Base-by-base conservation (phyloP, 2,113 vertebrate species). In the Acrocephalus kingi region DNA sequence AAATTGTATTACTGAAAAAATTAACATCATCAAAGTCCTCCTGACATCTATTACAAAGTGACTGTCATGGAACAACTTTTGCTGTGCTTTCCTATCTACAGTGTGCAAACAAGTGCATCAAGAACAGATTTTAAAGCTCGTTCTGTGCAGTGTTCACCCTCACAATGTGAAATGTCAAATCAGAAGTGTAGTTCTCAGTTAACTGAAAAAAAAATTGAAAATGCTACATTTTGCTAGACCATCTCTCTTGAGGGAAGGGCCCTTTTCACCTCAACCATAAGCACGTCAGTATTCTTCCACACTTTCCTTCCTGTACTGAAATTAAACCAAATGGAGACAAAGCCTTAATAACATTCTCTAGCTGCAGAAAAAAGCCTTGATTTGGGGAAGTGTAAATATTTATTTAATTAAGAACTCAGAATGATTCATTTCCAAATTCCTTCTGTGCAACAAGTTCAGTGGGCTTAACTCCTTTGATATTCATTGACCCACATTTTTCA, bases 391-490 rank as follows among this genome's bases (percentile, higher is more conserved):
- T 33, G 18, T 37, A 81, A 71, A 55, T 76, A 21, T 43, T 77
- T 46, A 67, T 95, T 76, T 3, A 91, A 89, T 84, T 74, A 93
- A 71, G 43, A 75, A 43, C 82, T 88, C 7, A 0, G 22, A 84
- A 78, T 39, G 46, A 95, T 71, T 87, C 7, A 10, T 69, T 94
- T 91, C 91, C 76, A 89, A 89, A 94, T 95, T 92, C 93, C 84
- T 91, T 62, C 43, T 81, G 80, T 84, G 89, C 91, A 96, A 28
- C 43, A 62, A 73, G 30, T 68, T 82, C 55, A 66, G 28, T 33
- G 51, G 67, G 59, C 76, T 92, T 73, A 62, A 58, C 21, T 89
- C 73, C 55, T 88, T 86, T 87, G 76, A 74, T 51, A 91, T 8
- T 66, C 87, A 71, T 51, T 94, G 93, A 89, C 89, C 84, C 68